phyloP scores from a whole-genome alignment of 2,797 vertebrate species.

The Botia almorhae region DNA sequence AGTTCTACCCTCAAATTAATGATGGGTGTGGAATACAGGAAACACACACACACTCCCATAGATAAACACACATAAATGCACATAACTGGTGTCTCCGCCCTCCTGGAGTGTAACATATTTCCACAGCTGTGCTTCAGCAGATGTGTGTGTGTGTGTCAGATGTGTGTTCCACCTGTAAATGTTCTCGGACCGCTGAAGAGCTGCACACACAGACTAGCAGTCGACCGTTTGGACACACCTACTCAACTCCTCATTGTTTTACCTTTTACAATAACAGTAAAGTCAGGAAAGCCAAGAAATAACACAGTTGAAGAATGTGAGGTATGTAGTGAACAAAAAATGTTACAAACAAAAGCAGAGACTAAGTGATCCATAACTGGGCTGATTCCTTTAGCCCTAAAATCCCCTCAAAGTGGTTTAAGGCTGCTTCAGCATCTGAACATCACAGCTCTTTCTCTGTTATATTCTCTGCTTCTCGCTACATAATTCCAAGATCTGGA shows the following conservation, averaged over 20 bases:
- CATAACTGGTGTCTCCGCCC: constrained; percentile 57
- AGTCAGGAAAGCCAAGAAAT: background rate
- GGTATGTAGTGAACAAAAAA: background rate
- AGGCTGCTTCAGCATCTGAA: background rate
- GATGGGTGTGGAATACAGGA: constrained; percentile 62
- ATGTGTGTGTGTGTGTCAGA: constrained; percentile 61
- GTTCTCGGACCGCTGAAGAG: background rate
- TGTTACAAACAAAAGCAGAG: background rate
- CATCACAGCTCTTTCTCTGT: background rate
- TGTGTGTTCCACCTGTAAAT: background rate
- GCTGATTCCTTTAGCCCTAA: background rate
- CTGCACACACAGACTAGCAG: background rate
- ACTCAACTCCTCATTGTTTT: background rate
- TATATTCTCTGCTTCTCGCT: background rate
- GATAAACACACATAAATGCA: constrained; percentile 53
- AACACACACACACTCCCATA: constrained; percentile 45
- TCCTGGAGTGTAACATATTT: constrained; percentile 62
- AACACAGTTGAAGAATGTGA: background rate
- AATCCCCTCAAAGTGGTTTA: background rate
- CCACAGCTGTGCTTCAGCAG: constrained; percentile 77
- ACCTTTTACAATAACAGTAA: background rate
- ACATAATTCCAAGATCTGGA: background rate
- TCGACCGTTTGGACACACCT: background rate
- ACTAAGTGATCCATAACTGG: no score
- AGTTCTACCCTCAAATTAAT: constrained; percentile 63